These are phyloP conservation scores for Stegastes partitus DNA, from an alignment of 2,113 vertebrate species.

Conservation along the genomic window DNA sequence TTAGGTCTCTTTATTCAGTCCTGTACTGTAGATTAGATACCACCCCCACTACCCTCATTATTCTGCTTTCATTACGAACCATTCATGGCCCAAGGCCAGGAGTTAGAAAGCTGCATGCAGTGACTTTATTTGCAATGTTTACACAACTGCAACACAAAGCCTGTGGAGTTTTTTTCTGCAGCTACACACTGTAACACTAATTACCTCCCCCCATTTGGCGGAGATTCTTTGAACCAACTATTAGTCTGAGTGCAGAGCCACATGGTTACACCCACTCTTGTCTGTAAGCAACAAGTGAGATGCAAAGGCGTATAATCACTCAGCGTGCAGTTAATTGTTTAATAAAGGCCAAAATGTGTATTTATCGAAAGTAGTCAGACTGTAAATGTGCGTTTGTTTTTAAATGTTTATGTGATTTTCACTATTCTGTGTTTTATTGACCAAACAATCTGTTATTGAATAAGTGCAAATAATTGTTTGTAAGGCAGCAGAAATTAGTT, in stretches of 20 bases:
- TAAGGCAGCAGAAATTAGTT: too few species aligned
- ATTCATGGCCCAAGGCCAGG: conserved; percentile 23
- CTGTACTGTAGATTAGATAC: conserved; percentile 7
- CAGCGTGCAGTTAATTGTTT: too few species aligned
- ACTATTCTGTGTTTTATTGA: too few species aligned
- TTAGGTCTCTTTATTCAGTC: conserved; percentile 25
- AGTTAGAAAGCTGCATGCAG: conserved; percentile 3
- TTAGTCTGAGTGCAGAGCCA: not conserved
- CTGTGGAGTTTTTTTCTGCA: conserved; percentile 47
- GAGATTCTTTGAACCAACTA: not conserved
- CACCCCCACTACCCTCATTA: conserved; percentile 12
- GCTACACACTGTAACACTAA: conserved; percentile 32
- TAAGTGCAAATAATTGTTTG: too few species aligned
- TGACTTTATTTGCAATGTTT: conserved; percentile 59
- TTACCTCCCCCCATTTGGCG: conserved; percentile 25
- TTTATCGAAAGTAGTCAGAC: too few species aligned
- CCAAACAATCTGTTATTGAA: too few species aligned
- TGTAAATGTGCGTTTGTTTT: too few species aligned
- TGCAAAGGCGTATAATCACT: too few species aligned
- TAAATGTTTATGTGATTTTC: too few species aligned
- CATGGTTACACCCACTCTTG: conserved; percentile 1
- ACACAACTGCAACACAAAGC: conserved; percentile 76
- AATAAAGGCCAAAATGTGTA: too few species aligned
- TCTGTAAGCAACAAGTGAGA: not conserved
- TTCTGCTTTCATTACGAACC: not conserved